phyloP scores from a whole-genome alignment of 2,797 vertebrate species.

The Rhynchonycteris naso region DNA sequence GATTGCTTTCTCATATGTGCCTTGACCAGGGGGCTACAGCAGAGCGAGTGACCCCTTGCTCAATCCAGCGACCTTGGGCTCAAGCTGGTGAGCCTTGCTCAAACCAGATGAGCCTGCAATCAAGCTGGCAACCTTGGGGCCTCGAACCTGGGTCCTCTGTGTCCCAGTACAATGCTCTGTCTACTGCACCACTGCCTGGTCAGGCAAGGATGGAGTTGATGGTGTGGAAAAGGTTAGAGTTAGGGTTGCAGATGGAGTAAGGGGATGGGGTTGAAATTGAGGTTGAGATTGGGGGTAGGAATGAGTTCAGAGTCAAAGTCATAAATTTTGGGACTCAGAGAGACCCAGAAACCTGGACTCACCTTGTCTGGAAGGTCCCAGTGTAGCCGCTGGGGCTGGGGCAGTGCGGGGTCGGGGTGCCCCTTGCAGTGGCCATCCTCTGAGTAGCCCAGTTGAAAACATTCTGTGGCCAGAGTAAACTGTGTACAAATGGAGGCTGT shows the following conservation, averaged over 20 bases:
- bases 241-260: background rate
- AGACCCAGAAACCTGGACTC: background rate
- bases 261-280: background rate
- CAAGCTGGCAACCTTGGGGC: too few relatives aligned
- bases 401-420: constrained; percentile 85
- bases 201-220: too few relatives aligned
- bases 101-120: too few relatives aligned
- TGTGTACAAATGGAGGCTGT: constrained; percentile 67
- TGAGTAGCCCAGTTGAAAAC: constrained; percentile 93
- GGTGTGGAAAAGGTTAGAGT: too few relatives aligned
- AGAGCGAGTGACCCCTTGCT: too few relatives aligned
- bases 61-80: too few relatives aligned
- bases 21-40: too few relatives aligned
- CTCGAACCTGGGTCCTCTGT: too few relatives aligned
- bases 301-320: background rate
- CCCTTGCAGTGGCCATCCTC: constrained; percentile 94
- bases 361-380: constrained; percentile 93
- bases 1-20: too few relatives aligned
- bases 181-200: too few relatives aligned
- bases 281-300: background rate
- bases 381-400: constrained; percentile 89
- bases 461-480: constrained; percentile 91
- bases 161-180: too few relatives aligned
- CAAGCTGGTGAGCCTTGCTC: too few relatives aligned
- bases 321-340: background rate